Evolutionary conservation across 2,888 invertebrate species (phyloP).

Genomic region (Andrena fulva): DNA sequence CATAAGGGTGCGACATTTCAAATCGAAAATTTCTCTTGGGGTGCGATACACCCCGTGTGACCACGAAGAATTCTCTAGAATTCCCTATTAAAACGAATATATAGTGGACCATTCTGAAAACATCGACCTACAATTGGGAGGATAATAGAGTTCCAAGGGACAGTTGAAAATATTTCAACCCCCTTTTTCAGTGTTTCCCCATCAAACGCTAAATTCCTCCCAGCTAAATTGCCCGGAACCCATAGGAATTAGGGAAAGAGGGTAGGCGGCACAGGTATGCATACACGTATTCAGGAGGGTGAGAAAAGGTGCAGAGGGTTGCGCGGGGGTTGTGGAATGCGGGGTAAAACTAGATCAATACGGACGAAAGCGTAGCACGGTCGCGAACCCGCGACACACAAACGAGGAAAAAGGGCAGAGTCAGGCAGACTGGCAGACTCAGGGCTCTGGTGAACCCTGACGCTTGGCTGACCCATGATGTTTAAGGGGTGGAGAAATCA

Average conservation of each 20-base stretch:
- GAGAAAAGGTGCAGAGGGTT: slow-evolving; percentile 57
- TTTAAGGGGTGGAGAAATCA: background rate
- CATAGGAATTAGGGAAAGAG: slow-evolving; percentile 16
- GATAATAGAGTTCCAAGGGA: background rate
- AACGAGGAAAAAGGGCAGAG: slow-evolving; percentile 61
- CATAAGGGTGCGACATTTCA: too few species aligned
- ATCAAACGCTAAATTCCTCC: background rate
- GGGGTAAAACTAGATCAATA: slow-evolving; percentile 74
- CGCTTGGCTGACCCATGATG: background rate
- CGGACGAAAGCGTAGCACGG: slow-evolving; percentile 77
- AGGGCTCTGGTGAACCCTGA: background rate
- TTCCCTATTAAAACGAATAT: too few species aligned
- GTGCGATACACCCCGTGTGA: too few species aligned
- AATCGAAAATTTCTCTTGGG: too few species aligned
- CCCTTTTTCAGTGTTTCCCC: background rate
- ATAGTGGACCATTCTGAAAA: background rate
- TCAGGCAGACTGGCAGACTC: slow-evolving; percentile 13
- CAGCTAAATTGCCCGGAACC: background rate
- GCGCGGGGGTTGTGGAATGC: slow-evolving; percentile 64
- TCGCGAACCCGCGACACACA: slow-evolving; percentile 76
- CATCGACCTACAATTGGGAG: background rate
- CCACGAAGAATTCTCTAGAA: too few species aligned
- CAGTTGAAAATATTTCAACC: background rate
- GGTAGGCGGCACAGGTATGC: slow-evolving; percentile 30
- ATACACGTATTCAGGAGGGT: slow-evolving; percentile 19